phyloP scores from a whole-genome alignment of 2,113 vertebrate species.

The Plecturocebus donacophilus region DNA sequence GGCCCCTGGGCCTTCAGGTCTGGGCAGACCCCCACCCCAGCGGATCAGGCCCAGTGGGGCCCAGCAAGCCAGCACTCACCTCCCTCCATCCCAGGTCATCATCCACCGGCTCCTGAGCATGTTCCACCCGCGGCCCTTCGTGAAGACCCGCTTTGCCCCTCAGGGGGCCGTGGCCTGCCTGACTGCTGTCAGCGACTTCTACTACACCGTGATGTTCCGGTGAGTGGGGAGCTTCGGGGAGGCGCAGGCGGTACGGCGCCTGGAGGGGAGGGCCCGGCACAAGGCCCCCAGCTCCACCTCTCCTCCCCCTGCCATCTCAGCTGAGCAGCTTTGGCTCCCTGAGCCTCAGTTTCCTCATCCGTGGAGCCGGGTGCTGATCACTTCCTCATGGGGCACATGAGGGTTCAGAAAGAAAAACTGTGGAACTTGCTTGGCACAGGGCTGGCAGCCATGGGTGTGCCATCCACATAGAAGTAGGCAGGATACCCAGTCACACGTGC shows the following conservation, averaged over 20 bases:
- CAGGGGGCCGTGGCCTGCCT: slow-evolving; percentile 95
- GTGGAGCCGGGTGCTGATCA: not conserved
- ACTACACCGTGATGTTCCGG: slow-evolving; percentile 95
- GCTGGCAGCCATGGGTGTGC: not conserved
- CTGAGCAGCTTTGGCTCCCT: not conserved
- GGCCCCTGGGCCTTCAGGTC: not conserved
- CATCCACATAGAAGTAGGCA: not conserved
- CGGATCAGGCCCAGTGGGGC: not conserved
- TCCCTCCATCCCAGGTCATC: slow-evolving; percentile 85
- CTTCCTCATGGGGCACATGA: not conserved
- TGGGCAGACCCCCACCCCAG: not conserved
- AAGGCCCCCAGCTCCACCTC: not conserved
- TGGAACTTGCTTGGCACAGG: not conserved
- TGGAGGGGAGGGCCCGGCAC: fast-evolving
- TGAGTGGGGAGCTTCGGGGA: slow-evolving; percentile 72
- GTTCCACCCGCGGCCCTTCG: slow-evolving; percentile 96
- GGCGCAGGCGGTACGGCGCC: fast-evolving
- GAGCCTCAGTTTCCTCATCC: not conserved
- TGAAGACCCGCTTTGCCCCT: slow-evolving; percentile 95
- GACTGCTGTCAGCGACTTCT: slow-evolving; percentile 92
- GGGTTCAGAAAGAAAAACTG: not conserved
- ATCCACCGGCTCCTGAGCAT: slow-evolving; percentile 95
- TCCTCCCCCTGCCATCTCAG: fast-evolving
- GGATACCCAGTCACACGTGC: fast-evolving
- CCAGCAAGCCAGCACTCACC: fast-evolving